Evolutionary conservation across 2,113 vertebrate species (phyloP), one percentile per base, ranked within the genome.

Genomic region (Petrocephalus microphthalmus): DNA sequence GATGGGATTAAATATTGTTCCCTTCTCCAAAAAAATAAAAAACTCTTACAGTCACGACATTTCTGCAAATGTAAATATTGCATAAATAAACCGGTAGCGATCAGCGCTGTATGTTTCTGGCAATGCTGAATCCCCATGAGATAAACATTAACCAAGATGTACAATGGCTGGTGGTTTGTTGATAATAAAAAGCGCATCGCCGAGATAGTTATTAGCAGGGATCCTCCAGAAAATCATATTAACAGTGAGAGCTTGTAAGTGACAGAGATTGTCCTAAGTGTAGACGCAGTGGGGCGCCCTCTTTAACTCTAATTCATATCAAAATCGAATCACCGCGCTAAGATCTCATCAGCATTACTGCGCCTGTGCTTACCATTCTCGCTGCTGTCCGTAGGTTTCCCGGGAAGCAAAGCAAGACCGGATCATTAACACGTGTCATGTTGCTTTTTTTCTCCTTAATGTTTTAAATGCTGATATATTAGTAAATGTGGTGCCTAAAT

Each of bases 121-220:
- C 93, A 93, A 92, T 91, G 91, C 92, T 93, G 90, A 93, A 94
- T 94, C 94, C 95, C 94, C 92, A 49, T 91, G 94, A 94, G 95
- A 95, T 95, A 92, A 95, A 94, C 95, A 95, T 96, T 96, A 95
- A 95, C 92, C 95, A 95, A 96, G 94, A 94, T 37, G 92, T 93
- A 94, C 93, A 92, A 93, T 92, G 90, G 91, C 89, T 87, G 90
- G n/a, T 78, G 91, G 89, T 92, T 90, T 90, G 87, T 89, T 90
- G 92, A 93, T 92, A 93, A 93, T 94, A 94, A 95, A 95, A 94
- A 92, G 92, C 90, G 91, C 94, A 92, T 94, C 94, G 93, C 94
- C 90, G 92, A 91, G 94, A 92, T 91, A 92, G 93, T 96, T 95
- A 96, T 95, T 96, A 95, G 94, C 90, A 90, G 53, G 90, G 90